Percentiles rank a stretch among this genome's conserved stretches.
Conservation (phyloP, 2,888 invertebrate genomes). For the Himalopsyche japonica region DNA sequence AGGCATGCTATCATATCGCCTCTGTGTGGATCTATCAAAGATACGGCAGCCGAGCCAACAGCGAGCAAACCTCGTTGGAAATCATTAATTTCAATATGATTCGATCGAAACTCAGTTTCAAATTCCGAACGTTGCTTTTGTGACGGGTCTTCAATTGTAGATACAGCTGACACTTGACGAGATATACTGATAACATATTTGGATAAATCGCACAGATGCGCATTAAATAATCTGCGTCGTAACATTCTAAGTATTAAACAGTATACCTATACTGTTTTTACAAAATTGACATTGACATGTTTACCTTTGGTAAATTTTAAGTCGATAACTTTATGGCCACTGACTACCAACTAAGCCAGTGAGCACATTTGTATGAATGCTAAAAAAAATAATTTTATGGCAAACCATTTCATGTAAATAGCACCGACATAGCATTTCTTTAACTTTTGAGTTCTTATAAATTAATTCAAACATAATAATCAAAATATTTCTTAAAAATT, state of each 20-base stretch:
- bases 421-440: too few species aligned
- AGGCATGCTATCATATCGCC: constrained; percentile 94
- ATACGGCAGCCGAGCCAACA: constrained; percentile 84
- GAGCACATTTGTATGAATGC: too few species aligned
- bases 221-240: neutral
- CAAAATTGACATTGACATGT: neutral
- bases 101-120: constrained; percentile 63
- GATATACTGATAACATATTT: neutral
- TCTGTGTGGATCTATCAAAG: constrained; percentile 77
- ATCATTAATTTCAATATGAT: constrained; percentile 66
- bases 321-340: too few species aligned
- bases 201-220: neutral
- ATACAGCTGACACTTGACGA: neutral
- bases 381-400: too few species aligned
- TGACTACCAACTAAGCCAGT: too few species aligned
- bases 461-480: too few species aligned
- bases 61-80: constrained; percentile 80
- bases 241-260: neutral
- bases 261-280: neutral
- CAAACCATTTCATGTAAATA: too few species aligned
- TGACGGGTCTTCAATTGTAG: neutral
- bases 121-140: constrained; percentile 47
- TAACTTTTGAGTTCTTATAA: too few species aligned
- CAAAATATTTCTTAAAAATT: too few species aligned
- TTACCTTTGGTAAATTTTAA: neutral